Evolutionary conservation across 1,140 invertebrate genomes (phyloP).

Genomic region (Lucilia cuprina): DNA sequence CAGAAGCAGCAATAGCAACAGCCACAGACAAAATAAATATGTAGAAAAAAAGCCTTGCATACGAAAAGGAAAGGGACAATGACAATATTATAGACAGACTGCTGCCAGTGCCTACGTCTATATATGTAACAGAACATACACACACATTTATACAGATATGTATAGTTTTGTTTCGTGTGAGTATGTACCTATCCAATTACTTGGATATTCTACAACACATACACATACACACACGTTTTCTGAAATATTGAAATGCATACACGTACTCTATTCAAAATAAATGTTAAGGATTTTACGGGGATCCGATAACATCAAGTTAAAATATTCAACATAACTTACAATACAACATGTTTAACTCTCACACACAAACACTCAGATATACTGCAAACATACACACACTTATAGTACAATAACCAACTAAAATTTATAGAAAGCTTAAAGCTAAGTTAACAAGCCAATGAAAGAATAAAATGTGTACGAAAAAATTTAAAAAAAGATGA

Average conservation of each 20-base stretch:
- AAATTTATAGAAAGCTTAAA: conserved; percentile 11
- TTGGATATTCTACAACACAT: background rate
- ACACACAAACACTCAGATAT: background rate
- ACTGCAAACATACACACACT: background rate
- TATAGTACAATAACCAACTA: background rate
- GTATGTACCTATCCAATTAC: background rate
- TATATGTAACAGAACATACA: no score
- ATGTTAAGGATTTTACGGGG: background rate
- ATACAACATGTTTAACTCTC: background rate
- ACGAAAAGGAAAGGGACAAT: no score
- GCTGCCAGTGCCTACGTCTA: no score
- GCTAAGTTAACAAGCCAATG: conserved; percentile 14
- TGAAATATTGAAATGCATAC: background rate
- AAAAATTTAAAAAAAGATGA: background rate
- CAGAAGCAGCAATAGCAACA: background rate
- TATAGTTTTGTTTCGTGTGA: background rate
- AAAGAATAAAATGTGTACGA: background rate
- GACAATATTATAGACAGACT: no score
- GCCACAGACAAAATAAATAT: background rate
- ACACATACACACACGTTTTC: background rate
- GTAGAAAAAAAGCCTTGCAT: background rate
- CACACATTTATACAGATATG: background rate
- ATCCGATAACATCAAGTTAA: conserved; percentile 7
- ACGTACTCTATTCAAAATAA: conserved; percentile 5
- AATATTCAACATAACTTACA: conserved; percentile 1